Evolutionary conservation across 2,113 vertebrate species (phyloP).

Genomic region (Turdus rufiventris): DNA sequence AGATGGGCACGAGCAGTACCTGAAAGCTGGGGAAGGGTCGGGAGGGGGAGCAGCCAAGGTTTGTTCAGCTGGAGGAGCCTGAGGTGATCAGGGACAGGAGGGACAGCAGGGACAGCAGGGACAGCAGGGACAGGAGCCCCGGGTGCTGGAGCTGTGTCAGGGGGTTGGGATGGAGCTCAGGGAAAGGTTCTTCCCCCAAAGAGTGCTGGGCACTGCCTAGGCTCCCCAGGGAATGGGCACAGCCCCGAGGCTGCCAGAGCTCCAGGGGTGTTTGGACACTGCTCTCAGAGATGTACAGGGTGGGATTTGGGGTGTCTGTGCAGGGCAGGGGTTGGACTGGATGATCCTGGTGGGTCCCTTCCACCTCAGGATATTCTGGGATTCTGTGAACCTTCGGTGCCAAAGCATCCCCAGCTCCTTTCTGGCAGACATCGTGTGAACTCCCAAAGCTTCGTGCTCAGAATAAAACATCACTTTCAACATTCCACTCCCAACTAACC

Average conservation of each 20-base stretch:
- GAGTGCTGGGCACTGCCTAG: neutral
- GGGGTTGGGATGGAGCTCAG: rapidly evolving
- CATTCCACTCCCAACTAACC: neutral
- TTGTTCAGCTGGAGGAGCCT: neutral
- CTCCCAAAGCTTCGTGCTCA: neutral
- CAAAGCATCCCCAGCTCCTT: neutral
- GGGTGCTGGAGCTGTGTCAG: neutral
- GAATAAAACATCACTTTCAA: neutral
- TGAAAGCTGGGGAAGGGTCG: neutral
- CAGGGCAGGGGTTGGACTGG: neutral
- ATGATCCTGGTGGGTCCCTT: neutral
- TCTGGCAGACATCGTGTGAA: rapidly evolving
- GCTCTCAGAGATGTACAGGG: rapidly evolving
- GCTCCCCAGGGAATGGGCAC: neutral
- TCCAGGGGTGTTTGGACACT: rapidly evolving
- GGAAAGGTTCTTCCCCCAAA: neutral
- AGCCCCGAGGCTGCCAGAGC: neutral
- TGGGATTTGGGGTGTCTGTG: neutral
- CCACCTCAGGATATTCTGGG: neutral
- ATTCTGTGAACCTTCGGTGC: neutral
- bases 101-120: neutral
- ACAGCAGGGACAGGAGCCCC: rapidly evolving
- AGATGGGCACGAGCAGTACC: neutral
- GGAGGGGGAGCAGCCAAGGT: neutral
- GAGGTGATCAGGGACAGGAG: neutral